phyloP scores from a whole-genome alignment of 1,140 invertebrate species.

The Drosophila trapezifrons region DNA sequence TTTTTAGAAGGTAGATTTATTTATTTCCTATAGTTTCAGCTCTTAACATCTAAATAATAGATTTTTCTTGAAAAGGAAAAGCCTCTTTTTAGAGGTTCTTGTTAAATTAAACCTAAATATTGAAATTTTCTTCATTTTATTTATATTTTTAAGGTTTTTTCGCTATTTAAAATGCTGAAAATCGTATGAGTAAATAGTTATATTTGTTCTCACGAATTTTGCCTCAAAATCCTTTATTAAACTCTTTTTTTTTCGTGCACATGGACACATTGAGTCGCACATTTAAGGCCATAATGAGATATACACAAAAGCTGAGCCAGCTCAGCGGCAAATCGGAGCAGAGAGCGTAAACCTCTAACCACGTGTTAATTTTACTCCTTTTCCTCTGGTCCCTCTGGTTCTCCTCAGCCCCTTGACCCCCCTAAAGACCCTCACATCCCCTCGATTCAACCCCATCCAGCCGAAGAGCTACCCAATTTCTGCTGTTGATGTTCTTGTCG shows the following conservation, averaged over 20 bases:
- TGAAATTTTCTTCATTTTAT: too few relatives aligned
- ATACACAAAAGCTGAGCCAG: slow-evolving; percentile 75
- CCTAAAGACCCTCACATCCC: not conserved
- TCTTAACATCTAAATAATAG: not conserved
- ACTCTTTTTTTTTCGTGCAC: not conserved
- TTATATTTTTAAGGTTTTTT: too few relatives aligned
- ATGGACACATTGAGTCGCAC: slow-evolving; percentile 41
- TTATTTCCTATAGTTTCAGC: not conserved
- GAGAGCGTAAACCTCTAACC: slow-evolving; percentile 76
- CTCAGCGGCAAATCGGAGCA: slow-evolving; percentile 73
- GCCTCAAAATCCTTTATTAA: not conserved
- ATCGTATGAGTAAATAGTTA: too few relatives aligned
- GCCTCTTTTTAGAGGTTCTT: not conserved
- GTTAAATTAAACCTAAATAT: too few relatives aligned
- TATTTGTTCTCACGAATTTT: not conserved
- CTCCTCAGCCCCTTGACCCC: not conserved
- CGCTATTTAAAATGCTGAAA: not conserved
- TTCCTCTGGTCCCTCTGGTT: not conserved
- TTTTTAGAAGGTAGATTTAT: too few relatives aligned
- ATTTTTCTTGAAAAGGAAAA: not conserved
- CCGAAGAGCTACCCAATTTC: slow-evolving; percentile 45
- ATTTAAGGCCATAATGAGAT: slow-evolving; percentile 78
- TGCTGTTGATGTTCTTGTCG: slow-evolving; percentile 63
- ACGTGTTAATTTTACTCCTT: slow-evolving; percentile 81
- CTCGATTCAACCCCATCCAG: slow-evolving; percentile 2